Conservation (phyloP, 1,140 invertebrate genomes). For the Brachionus plicatilis region DNA sequence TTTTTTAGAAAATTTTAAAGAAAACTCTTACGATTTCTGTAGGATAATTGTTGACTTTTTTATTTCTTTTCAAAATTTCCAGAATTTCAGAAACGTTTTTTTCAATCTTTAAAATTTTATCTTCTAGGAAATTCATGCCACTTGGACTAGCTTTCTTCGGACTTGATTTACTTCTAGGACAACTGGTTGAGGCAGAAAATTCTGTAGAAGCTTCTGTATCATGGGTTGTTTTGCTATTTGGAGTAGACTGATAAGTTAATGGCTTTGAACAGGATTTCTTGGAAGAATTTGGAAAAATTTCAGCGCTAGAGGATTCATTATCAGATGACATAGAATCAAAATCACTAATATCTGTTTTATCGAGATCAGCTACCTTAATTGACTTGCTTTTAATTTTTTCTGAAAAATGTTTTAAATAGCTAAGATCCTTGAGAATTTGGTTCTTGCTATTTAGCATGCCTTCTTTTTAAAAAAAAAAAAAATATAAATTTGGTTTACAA, state of each 20-base stretch:
- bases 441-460: not conserved
- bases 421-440: not conserved
- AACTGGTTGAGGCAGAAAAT: not conserved
- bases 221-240: not conserved
- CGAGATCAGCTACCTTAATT: not conserved
- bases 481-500: not conserved
- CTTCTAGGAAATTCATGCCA: not conserved
- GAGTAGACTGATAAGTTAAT: not conserved
- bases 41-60: not conserved
- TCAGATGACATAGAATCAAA: not conserved
- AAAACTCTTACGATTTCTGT: not conserved
- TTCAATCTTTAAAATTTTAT: not conserved
- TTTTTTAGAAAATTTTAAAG: not conserved
- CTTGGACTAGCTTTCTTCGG: not conserved
- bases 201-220: not conserved
- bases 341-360: not conserved
- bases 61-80: not conserved
- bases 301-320: not conserved
- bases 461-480: not conserved
- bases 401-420: not conserved
- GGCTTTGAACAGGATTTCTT: not conserved
- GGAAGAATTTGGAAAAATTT: not conserved
- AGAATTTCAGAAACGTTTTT: not conserved
- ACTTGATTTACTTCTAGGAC: not conserved
- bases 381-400: not conserved